A percentile compares a stretch with the other conserved stretches of the same genome.
These are phyloP conservation scores for Gadopsis bispinosus DNA, from an alignment of 2,797 vertebrate species.

Conservation along the genomic window DNA sequence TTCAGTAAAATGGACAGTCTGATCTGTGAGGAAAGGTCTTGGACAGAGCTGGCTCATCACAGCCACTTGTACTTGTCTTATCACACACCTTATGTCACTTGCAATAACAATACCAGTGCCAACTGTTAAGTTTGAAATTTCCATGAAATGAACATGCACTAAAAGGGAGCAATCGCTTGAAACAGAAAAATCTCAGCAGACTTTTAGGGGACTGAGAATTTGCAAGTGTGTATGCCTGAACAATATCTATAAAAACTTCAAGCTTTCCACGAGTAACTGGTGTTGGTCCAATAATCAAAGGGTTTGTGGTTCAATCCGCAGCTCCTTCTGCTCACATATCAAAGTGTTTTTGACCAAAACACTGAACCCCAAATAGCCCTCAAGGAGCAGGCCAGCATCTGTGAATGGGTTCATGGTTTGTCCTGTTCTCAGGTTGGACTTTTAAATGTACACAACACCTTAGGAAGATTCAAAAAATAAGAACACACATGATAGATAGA, in stretches of 20 bases:
- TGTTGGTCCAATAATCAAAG: background rate
- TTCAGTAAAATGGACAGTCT: background rate
- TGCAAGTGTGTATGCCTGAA: background rate
- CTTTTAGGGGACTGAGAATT: background rate
- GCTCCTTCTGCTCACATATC: background rate
- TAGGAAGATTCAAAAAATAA: background rate
- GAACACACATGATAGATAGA: background rate
- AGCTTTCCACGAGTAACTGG: background rate
- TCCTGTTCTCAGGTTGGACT: background rate
- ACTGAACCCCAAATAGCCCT: background rate
- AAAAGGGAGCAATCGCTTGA: background rate
- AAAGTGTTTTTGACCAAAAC: background rate
- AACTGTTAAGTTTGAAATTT: background rate
- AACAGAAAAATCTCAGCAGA: background rate
- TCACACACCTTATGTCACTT: background rate
- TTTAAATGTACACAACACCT: background rate
- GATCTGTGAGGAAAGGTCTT: background rate
- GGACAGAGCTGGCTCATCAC: background rate
- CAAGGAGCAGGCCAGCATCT: background rate
- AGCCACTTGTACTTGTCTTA: background rate
- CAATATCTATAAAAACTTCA: background rate
- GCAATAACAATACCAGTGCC: background rate
- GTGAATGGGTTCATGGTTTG: background rate
- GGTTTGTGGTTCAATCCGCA: background rate
- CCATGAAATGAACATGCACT: background rate